Conservation (phyloP, 1,140 invertebrate genomes). For the Lepidotrigona ventralis region DNA sequence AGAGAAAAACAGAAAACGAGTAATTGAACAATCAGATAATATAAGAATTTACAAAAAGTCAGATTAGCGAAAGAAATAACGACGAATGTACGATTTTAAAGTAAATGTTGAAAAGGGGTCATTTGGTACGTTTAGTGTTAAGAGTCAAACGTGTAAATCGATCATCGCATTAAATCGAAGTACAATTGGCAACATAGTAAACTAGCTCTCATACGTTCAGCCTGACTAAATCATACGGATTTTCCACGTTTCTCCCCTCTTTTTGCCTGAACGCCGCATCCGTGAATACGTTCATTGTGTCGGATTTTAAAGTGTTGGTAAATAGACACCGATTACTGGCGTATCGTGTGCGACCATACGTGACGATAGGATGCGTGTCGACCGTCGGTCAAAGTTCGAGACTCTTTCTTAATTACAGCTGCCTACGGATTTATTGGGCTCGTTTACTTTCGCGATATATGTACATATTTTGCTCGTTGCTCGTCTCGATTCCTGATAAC, state of each 20-base stretch:
- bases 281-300: constrained; percentile 64
- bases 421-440: constrained; percentile 49
- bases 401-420: constrained; percentile 60
- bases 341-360: constrained; percentile 51
- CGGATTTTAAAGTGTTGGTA: constrained; percentile 60
- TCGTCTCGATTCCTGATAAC: neutral
- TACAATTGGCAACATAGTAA: constrained; percentile 33
- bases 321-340: constrained; percentile 53
- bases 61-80: too few species aligned
- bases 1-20: too few species aligned
- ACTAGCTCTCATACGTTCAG: constrained; percentile 1
- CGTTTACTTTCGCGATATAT: neutral
- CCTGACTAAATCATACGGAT: neutral
- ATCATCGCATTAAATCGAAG: constrained; percentile 25
- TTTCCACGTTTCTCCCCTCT: neutral
- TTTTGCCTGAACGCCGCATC: neutral
- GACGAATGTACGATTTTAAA: too few species aligned
- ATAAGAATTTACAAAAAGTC: too few species aligned
- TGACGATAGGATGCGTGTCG: constrained; percentile 42
- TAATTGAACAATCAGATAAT: too few species aligned
- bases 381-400: constrained; percentile 59
- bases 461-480: neutral
- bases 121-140: too few species aligned
- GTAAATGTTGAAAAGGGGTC: too few species aligned
- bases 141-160: too few species aligned